Base-by-base conservation (phyloP, 2,888 invertebrate species). In the Hypselothyrea guttata region DNA sequence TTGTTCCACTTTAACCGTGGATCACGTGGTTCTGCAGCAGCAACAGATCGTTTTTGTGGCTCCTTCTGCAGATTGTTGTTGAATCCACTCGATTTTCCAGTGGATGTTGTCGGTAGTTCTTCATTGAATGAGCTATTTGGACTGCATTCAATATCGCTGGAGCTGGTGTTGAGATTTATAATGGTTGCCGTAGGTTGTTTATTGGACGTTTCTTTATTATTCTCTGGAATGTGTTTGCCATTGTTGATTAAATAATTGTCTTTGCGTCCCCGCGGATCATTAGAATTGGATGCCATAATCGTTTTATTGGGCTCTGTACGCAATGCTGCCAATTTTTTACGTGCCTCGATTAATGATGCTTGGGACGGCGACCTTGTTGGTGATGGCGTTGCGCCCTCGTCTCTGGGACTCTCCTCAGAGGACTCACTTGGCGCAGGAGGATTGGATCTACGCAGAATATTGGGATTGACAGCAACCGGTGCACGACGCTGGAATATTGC, bases 261-360 rank as follows among this genome's bases (percentile, higher is more conserved):
- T 8, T 31, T 71, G 12, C 48, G 68, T 5, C 59, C 64, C 7
- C 65, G 64, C 2, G 68, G 68, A 63, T 68, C 63, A 34, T 62
- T 62, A 9, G 11, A 27, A 34, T 67, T 69, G n/a, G 67, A 69
- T 7, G 69, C 56, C 40, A 46, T 12, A 15, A 31, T 1, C n/a
- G 12, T 1, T 34, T 9, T 12, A 5, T 27, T 18, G 2, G 9
- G 9, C 13, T 13, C 1, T n/a, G n/a, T n/a, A n/a, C 45, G 38
- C 27, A 75, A 7, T 0, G 61, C 67, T 4, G 78, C 78, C 9
- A 77, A 28, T 33, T 77, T 77, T 16, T 75, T 77, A 16, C 77
- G 84, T 4, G 76, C 77, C 52, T 83, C 76, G 18, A 56, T 47
- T 4, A 71, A 35, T 4, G 58, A 27, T 0, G 34, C 9, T 9